Percentiles rank a stretch among this genome's conserved stretches.
phyloP scores from a whole-genome alignment of 2,888 invertebrate genomes.

The Agonopterix alstromeriana region DNA sequence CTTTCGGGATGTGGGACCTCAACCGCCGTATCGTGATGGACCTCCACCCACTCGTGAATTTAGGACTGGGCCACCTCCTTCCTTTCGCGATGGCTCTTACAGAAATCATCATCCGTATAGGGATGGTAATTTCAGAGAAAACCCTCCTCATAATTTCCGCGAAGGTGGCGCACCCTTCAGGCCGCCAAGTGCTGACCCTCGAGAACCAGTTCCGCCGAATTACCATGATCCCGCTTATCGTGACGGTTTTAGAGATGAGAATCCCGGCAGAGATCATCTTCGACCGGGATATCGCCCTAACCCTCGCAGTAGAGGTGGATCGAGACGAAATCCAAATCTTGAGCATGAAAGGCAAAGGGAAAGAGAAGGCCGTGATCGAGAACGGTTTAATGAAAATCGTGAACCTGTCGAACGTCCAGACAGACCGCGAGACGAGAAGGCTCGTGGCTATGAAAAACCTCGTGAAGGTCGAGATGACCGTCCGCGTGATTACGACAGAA shows the following conservation, averaged over 20 bases:
- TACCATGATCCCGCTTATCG: constrained; percentile 59
- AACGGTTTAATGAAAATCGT: constrained; percentile 57
- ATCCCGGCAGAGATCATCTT: constrained; percentile 38
- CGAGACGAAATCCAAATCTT: constrained; percentile 51
- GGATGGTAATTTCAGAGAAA: constrained; percentile 55
- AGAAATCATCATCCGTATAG: constrained; percentile 53
- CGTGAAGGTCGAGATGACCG: constrained; percentile 39
- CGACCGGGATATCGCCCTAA: constrained; percentile 46
- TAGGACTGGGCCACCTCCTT: constrained; percentile 49
- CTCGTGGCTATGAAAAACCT: constrained; percentile 38
- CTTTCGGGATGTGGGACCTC: constrained; percentile 19
- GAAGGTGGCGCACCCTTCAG: constrained; percentile 50
- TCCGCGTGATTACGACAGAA: constrained; percentile 42
- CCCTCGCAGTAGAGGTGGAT: constrained; percentile 42
- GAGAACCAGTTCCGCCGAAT: constrained; percentile 44
- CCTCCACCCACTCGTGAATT: constrained; percentile 27
- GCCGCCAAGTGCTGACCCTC: constrained; percentile 54
- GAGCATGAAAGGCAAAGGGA: constrained; percentile 63
- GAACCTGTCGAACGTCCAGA: constrained; percentile 54
- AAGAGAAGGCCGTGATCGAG: constrained; percentile 55
- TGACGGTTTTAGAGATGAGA: constrained; percentile 56
- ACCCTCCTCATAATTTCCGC: constrained; percentile 49
- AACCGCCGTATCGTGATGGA: constrained; percentile 39
- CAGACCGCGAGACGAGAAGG: constrained; percentile 60
- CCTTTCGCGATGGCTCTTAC: constrained; percentile 50